Percentiles rank a stretch among this genome's conserved stretches.
phyloP scores from a whole-genome alignment of 1,140 invertebrate genomes.

The honey bee (Apis mellifera) region DNA sequence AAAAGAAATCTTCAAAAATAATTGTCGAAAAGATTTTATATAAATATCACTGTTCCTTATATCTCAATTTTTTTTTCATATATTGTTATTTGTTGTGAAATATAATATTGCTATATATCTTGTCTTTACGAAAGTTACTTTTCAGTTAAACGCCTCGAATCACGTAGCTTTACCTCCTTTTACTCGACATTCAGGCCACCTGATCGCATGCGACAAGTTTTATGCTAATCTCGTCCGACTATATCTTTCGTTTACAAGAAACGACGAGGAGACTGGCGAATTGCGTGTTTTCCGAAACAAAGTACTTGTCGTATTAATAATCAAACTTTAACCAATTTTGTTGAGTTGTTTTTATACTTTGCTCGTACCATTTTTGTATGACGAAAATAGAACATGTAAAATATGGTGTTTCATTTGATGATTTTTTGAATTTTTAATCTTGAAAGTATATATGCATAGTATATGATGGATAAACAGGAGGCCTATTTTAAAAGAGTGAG shows the following conservation, averaged over 20 bases:
- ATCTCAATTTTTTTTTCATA: not conserved
- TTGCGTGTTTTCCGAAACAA: constrained; percentile 24
- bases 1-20: too few species aligned
- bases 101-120: not conserved
- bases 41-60: not conserved
- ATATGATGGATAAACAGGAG: not conserved
- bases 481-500: too few species aligned
- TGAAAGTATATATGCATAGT: not conserved
- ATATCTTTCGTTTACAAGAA: constrained; percentile 50
- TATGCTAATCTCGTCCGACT: constrained; percentile 53
- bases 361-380: not conserved
- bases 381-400: constrained; percentile 15
- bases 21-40: too few species aligned
- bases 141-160: not conserved
- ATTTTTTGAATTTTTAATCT: not conserved
- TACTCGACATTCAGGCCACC: constrained; percentile 34
- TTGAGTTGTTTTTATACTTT: not conserved
- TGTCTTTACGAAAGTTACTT: not conserved
- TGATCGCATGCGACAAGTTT: constrained; percentile 42
- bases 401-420: not conserved
- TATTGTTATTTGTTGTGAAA: not conserved
- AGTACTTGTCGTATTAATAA: constrained; percentile 4
- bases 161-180: not conserved
- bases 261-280: not conserved
- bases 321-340: not conserved